Conservation (phyloP, 2,888 invertebrate genomes). For the Pristionchus japonicus region DNA sequence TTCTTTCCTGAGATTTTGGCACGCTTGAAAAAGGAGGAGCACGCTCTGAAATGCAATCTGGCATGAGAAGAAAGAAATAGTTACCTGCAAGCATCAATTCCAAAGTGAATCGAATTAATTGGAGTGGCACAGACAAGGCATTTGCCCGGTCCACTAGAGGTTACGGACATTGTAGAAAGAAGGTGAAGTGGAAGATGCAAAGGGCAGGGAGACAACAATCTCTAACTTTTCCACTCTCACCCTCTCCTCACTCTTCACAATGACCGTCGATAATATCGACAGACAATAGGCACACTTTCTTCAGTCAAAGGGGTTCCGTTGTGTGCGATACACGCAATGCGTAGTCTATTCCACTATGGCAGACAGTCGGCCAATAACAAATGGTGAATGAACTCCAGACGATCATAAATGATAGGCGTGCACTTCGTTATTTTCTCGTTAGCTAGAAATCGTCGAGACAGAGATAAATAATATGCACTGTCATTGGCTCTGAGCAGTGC, state of each 20-base stretch:
- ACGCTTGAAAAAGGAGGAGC: not conserved
- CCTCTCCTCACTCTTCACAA: not conserved
- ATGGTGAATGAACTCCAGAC: not conserved
- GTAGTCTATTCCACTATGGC: not conserved
- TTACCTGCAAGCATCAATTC: not conserved
- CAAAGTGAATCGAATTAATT: not conserved
- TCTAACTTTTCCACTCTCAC: not conserved
- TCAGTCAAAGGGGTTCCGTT: not conserved
- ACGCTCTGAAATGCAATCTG: not conserved
- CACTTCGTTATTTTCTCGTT: not conserved
- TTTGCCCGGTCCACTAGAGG: not conserved
- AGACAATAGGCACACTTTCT: not conserved
- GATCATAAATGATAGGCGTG: not conserved
- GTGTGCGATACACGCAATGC: not conserved
- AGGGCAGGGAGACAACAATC: not conserved
- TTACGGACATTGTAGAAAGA: not conserved
- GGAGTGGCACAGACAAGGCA: not conserved
- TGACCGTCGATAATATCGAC: not conserved
- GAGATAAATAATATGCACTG: not conserved
- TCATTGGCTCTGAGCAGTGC: not conserved
- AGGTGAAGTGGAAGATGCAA: not conserved
- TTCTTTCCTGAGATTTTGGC: not conserved
- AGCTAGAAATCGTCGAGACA: not conserved
- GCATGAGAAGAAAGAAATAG: not conserved
- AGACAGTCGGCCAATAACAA: not conserved